A percentile compares a stretch with the other conserved stretches of the same genome.
These are phyloP conservation scores for Pyrrhopygopsis socrates DNA, from an alignment of 2,888 invertebrate species.

Conservation along the genomic window DNA sequence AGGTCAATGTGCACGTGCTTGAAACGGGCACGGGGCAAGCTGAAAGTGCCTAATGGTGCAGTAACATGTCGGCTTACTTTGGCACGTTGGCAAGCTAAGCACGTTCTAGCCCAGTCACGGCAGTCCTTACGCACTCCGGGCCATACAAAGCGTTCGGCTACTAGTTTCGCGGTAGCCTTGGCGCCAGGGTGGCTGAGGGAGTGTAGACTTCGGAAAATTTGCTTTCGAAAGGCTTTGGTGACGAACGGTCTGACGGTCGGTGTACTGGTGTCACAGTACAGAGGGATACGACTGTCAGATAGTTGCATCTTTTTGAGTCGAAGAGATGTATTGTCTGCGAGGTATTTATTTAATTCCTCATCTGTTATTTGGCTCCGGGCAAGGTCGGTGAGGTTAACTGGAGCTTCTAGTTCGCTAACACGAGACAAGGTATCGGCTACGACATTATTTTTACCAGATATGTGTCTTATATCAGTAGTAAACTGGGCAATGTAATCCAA, in stretches of 20 bases:
- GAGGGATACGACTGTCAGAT: background rate
- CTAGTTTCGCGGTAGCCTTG: constrained; percentile 63
- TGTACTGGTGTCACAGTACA: constrained; percentile 11
- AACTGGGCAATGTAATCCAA: constrained; percentile 78
- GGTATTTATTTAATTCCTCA: background rate
- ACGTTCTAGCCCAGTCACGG: constrained; percentile 86
- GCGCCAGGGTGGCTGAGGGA: too few relatives aligned
- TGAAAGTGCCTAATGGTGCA: constrained; percentile 83
- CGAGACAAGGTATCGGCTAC: constrained; percentile 83
- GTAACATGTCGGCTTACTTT: constrained; percentile 87
- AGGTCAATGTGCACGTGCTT: constrained; percentile 84
- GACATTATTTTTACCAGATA: constrained; percentile 51
- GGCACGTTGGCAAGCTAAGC: constrained; percentile 87
- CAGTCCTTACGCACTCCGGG: constrained; percentile 88
- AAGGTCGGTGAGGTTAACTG: constrained; percentile 50
- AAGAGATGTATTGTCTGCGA: background rate
- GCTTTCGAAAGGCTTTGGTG: background rate
- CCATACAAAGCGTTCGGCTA: constrained; percentile 89
- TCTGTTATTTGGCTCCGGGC: constrained; percentile 39
- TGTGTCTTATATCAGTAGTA: constrained; percentile 53
- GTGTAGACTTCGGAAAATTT: constrained; percentile 2
- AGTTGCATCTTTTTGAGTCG: background rate
- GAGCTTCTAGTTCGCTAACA: constrained; percentile 60
- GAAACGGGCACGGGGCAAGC: constrained; percentile 74
- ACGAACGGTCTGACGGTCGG: background rate